These are phyloP conservation scores for Autographa pulchrina DNA, from an alignment of 2,888 invertebrate genomes.

Conservation along the genomic window DNA sequence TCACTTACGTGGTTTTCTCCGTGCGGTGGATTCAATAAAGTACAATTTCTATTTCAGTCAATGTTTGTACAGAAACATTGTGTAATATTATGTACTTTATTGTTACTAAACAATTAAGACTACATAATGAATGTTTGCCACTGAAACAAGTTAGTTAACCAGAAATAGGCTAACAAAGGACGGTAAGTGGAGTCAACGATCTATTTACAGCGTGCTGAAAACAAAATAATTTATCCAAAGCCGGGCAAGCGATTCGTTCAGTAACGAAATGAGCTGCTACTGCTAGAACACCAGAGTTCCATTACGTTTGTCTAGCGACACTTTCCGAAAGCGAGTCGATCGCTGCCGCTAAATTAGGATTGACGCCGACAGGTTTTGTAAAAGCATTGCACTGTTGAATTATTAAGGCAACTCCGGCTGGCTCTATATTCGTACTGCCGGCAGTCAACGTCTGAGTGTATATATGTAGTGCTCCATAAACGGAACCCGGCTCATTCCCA, in stretches of 20 bases:
- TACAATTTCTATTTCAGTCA: constrained; percentile 7
- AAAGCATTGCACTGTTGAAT: constrained; percentile 90
- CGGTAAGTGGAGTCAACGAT: constrained; percentile 30
- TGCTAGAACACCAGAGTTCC: constrained; percentile 83
- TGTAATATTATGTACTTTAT: constrained; percentile 3
- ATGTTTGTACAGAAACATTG: constrained; percentile 6
- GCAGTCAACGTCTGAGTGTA: constrained; percentile 71
- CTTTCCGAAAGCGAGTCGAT: constrained; percentile 86
- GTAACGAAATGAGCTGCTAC: constrained; percentile 64
- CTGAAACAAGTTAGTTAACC: neutral
- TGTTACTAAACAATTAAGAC: constrained; percentile 8
- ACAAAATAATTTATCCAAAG: constrained; percentile 51
- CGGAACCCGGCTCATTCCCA: constrained; percentile 83
- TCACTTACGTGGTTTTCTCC: constrained; percentile 5
- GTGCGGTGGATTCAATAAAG: neutral
- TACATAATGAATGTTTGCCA: constrained; percentile 12
- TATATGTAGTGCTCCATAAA: constrained; percentile 77
- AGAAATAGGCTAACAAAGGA: constrained; percentile 18
- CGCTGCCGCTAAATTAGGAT: constrained; percentile 86
- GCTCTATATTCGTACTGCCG: constrained; percentile 84
- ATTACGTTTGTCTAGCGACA: constrained; percentile 87
- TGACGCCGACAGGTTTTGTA: constrained; percentile 89
- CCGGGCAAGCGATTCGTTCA: constrained; percentile 52
- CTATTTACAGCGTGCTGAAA: constrained; percentile 37
- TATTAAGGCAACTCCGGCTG: constrained; percentile 86